phyloP scores from a whole-genome alignment of 1,140 invertebrate genomes.

The Polyergus mexicanus region DNA sequence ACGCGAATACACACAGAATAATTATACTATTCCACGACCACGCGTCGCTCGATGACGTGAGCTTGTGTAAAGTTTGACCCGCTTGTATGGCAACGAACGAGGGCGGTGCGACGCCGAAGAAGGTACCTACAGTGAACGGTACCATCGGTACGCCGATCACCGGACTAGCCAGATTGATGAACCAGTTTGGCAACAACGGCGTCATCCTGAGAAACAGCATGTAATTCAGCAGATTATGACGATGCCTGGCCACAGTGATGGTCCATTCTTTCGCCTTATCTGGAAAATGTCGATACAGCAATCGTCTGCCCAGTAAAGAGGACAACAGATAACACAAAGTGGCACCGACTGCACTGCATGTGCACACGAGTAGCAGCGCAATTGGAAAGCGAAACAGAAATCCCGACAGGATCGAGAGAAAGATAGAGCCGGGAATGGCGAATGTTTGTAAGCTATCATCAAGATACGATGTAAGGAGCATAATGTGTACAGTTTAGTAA shows the following conservation, averaged over 20 bases:
- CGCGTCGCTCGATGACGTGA: conserved; percentile 96
- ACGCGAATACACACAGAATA: conserved; percentile 91
- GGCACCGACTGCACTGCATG: conserved; percentile 98
- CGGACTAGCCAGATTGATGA: conserved; percentile 99
- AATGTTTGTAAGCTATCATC: conserved; percentile 97
- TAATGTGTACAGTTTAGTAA: background rate
- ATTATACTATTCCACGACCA: conserved; percentile 96
- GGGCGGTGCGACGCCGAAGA: conserved; percentile 98
- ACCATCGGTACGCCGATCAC: conserved; percentile 97
- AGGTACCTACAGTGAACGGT: conserved; percentile 98
- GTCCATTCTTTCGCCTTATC: conserved; percentile 95
- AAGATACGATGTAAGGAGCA: conserved; percentile 79
- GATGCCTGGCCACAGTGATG: conserved; percentile 92
- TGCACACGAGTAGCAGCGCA: conserved; percentile 96
- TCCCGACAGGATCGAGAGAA: conserved; percentile 98
- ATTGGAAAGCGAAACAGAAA: conserved; percentile 98
- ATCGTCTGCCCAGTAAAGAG: conserved; percentile 93
- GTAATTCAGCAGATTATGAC: conserved; percentile 97
- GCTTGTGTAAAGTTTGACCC: conserved; percentile 97
- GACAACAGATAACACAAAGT: conserved; percentile 98
- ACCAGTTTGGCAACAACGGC: conserved; percentile 99
- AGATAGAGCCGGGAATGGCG: conserved; percentile 99
- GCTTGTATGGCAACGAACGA: conserved; percentile 99
- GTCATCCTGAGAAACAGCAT: conserved; percentile 99
- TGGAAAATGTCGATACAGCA: conserved; percentile 96